Evolutionary conservation across 1,140 invertebrate species (phyloP).

Genomic region (Periplaneta americana): DNA sequence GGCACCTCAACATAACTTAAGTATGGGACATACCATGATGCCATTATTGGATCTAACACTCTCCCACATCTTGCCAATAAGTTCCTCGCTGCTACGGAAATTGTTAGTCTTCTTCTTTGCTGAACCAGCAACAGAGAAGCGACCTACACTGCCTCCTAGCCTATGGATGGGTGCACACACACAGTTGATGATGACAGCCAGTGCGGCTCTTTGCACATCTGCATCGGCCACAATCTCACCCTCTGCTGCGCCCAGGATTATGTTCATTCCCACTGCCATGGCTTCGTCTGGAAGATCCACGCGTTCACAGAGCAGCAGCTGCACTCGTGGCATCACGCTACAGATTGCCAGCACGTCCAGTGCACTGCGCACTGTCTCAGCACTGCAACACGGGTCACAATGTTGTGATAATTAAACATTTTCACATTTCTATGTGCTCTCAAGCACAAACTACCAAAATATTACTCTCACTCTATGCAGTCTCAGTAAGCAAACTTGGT

Average conservation of each 20-base stretch:
- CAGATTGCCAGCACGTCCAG: conserved; percentile 87
- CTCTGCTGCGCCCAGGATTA: conserved; percentile 76
- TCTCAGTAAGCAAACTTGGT: too few relatives aligned
- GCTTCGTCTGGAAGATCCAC: conserved; percentile 70
- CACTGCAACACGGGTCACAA: conserved; percentile 54
- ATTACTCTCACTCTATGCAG: neutral
- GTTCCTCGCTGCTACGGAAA: conserved; percentile 71
- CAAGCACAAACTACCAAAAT: too few relatives aligned
- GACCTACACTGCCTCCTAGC: conserved; percentile 60
- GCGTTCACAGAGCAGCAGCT: conserved; percentile 71
- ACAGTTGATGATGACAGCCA: conserved; percentile 85
- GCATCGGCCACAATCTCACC: conserved; percentile 84
- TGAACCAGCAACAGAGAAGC: conserved; percentile 56
- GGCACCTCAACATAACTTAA: too few relatives aligned
- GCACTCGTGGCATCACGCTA: conserved; percentile 82
- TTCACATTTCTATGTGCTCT: too few relatives aligned
- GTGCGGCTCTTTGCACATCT: conserved; percentile 86
- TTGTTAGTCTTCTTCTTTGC: conserved; percentile 64
- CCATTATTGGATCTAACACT: conserved; percentile 88
- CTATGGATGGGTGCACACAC: conserved; percentile 85
- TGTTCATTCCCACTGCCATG: conserved; percentile 59
- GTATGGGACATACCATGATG: conserved; percentile 85
- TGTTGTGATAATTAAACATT: too few relatives aligned
- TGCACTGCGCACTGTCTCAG: conserved; percentile 84
- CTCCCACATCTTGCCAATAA: conserved; percentile 90